These are phyloP conservation scores for Sciaenops ocellatus DNA, from an alignment of 2,797 vertebrate species.

Conservation along the genomic window DNA sequence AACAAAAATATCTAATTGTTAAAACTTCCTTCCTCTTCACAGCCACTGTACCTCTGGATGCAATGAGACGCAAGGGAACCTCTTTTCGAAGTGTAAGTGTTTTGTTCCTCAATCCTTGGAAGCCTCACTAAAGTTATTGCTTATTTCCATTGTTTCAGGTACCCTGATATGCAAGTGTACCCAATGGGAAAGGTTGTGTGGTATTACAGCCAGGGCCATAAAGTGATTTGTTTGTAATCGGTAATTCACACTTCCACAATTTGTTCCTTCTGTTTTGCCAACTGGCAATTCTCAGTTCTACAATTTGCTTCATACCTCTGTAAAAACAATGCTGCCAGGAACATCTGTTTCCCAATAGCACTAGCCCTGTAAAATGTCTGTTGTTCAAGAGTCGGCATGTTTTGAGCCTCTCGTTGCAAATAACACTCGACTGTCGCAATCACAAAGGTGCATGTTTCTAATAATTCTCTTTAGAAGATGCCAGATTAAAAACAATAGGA, in stretches of 20 bases:
- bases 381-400: constrained; percentile 4
- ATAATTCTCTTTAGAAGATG: background rate
- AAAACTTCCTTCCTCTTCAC: constrained; percentile 48
- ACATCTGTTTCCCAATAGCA: constrained; percentile 44
- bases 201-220: background rate
- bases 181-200: constrained; percentile 17
- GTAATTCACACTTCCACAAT: constrained; percentile 28
- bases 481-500: background rate
- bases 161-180: constrained; percentile 1
- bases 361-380: background rate
- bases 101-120: constrained; percentile 19
- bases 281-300: constrained; percentile 34
- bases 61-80: background rate
- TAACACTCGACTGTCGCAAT: background rate
- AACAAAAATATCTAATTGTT: constrained; percentile 27
- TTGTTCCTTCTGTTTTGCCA: constrained; percentile 8
- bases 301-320: constrained; percentile 30
- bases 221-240: constrained; percentile 5
- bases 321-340: constrained; percentile 44
- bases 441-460: constrained; percentile 27
- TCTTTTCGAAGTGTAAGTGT: background rate
- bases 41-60: background rate
- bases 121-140: background rate
- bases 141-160: constrained; percentile 50
- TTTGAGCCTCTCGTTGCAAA: constrained; percentile 25